A percentile compares a stretch with the other conserved stretches of the same genome.
Evolutionary conservation across 2,888 invertebrate species (phyloP).

Genomic region (Ectemnius lituratus): DNA sequence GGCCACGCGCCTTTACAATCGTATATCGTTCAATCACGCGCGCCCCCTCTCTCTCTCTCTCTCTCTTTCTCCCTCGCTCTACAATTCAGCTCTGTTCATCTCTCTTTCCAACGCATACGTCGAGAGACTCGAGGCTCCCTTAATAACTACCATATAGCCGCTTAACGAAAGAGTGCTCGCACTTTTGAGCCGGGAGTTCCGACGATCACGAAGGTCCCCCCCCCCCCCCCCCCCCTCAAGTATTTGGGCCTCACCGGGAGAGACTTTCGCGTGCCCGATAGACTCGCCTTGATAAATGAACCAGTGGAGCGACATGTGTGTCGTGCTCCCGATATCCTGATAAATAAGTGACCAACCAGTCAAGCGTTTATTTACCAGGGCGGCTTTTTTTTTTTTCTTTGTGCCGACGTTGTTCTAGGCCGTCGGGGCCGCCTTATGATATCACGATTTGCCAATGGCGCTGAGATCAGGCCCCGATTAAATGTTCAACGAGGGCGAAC

Average conservation of each 20-base stretch:
- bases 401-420: not conserved
- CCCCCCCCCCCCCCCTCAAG: too few relatives aligned
- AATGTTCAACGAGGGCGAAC: not conserved
- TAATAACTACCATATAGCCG: not conserved
- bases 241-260: too few relatives aligned
- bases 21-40: conserved; percentile 58
- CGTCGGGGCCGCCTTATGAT: not conserved
- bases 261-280: conserved; percentile 50
- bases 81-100: not conserved
- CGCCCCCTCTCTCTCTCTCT: conserved; percentile 27
- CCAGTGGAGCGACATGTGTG: not conserved
- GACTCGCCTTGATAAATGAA: conserved; percentile 2
- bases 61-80: not conserved
- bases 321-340: conserved; percentile 4
- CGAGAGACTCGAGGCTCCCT: not conserved
- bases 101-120: conserved; percentile 7
- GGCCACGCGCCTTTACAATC: conserved; percentile 54
- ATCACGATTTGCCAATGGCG: too few relatives aligned
- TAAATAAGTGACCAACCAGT: not conserved
- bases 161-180: not conserved
- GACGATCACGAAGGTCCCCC: too few relatives aligned
- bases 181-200: too few relatives aligned
- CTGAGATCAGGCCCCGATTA: too few relatives aligned
- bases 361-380: not conserved
- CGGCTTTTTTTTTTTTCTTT: not conserved